Evolutionary conservation across 92 coral and sea anemone species (phyloP), one percentile per base, ranked within the genome.

Genomic region (Phenganax marumi): DNA sequence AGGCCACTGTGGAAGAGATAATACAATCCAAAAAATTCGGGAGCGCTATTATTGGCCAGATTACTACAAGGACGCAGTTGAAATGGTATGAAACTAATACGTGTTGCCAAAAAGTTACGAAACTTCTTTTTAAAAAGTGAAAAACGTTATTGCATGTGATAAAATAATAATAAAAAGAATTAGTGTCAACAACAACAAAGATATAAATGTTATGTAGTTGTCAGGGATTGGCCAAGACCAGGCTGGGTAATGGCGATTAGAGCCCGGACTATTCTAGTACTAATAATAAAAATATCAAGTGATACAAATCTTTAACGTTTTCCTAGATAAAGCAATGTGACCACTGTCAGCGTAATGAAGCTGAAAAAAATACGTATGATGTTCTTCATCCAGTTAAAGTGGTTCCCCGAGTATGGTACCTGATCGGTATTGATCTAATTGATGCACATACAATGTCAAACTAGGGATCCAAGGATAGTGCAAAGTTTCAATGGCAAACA

Each of bases 1-100:
- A 12, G 87, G 89, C 73, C 84, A 86, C 56, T 81, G 54, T 24
- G 84, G 90, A 14, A 76, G 87, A 43, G 90, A 83, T 48, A 87
- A 83, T 24, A 87, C 87, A 0, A 19, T 66, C 4, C 54, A 49
- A 10, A 87, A 83, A 46, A 87, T 87, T 0, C 12, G 72, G 8
- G 12, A 26, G 48, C 70, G 79, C 1, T 82, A 86, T 75, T 86
- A 21, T 81, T 86, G 86, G 87, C 89, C 89, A 3, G 84, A 86
- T 3, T 86, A 63, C 58, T 86, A 82, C 71, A 82, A 82, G 51
- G 83, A 86, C 14, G 73, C 89, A 17, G 77, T 82, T 52, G 66
- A 52, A 62, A 86, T 86, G 86, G 83, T 61, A 72, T 16, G 48
- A 7, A 22, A 18, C n/a, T 8, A 58, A 16, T 16, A 23, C 4